phyloP scores from a whole-genome alignment of 2,888 invertebrate genomes.

The Acleris literana region DNA sequence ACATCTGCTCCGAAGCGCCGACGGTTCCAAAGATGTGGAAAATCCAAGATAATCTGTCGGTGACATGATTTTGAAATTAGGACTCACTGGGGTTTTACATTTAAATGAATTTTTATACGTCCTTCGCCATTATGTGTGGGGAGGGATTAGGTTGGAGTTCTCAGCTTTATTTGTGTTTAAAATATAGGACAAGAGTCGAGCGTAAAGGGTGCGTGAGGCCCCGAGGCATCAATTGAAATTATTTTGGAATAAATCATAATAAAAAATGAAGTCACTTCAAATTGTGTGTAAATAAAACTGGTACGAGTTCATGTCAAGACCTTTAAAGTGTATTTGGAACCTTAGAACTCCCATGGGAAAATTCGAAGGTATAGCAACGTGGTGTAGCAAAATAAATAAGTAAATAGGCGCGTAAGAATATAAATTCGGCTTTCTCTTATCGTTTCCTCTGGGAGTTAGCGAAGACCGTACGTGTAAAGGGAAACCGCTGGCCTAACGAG shows the following conservation, averaged over 20 bases:
- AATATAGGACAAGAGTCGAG: conserved; percentile 18
- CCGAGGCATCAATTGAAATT: conserved; percentile 6
- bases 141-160: conserved; percentile 28
- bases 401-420: conserved; percentile 30
- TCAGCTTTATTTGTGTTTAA: conserved; percentile 25
- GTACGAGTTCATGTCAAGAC: conserved; percentile 9
- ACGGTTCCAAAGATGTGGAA: conserved; percentile 60
- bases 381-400: conserved; percentile 23
- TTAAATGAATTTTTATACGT: conserved; percentile 51
- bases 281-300: conserved; percentile 4
- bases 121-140: conserved; percentile 31
- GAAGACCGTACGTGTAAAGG: conserved; percentile 30
- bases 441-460: conserved; percentile 26
- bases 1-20: conserved; percentile 53
- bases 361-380: neutral
- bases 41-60: conserved; percentile 73
- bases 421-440: conserved; percentile 27
- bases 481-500: conserved; percentile 31
- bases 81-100: conserved; percentile 59
- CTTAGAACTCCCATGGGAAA: conserved; percentile 12
- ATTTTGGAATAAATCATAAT: neutral
- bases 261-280: conserved; percentile 1
- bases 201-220: conserved; percentile 4
- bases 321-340: conserved; percentile 5
- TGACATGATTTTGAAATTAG: conserved; percentile 74